Base-by-base conservation (phyloP, 2,797 vertebrate genomes). In the Xiphophorus birchmanni region DNA sequence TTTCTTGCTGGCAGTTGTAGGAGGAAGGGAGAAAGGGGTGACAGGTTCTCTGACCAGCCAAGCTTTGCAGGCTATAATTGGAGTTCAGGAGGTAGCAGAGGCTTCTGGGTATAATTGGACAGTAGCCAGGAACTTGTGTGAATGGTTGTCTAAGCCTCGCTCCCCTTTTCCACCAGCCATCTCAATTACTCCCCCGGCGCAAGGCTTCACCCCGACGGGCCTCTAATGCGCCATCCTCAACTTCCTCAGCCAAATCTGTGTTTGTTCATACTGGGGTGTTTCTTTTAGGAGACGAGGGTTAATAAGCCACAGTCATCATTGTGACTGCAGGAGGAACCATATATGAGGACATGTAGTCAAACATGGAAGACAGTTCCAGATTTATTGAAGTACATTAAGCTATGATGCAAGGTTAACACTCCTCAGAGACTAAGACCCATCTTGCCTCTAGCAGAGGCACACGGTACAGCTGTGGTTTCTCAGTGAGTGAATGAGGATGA, bases 61-160 rank as follows among this genome's bases (percentile, higher is more conserved):
- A 87, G 90, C 92, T 87, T 88, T 82, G 79, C 87, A 11, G 73
- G 84, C 86, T 76, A 75, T 95, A 95, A 95, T 95, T 95, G 94
- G 94, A 93, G 92, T 93, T 93, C 91, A 90, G 92, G 90, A 91
- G 89, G 80, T 84, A 84, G 86, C 82, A 73, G 86, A 87, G 86
- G 86, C 90, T 89, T 87, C 82, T 85, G 91, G 88, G 76, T 91
- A 87, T 95, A 95, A 95, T 95, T 95, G 94, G 94, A 92, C 74
- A 78, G 84, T 86, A 84, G 86, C 89, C 92, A 92, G 84, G 86
- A 92, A 92, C 85, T 89, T 88, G 85, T 90, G 90, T 84, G 90
- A 87, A 87, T 80, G 86, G 84, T 90, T 91, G 88, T 91, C 84
- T 89, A 74, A 88, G 86, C 80, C 85, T 90, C 56, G 9, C 84